A percentile compares a stretch with the other conserved stretches of the same genome.
phyloP scores from a whole-genome alignment of 2,797 vertebrate genomes.

The Coilia nasus region DNA sequence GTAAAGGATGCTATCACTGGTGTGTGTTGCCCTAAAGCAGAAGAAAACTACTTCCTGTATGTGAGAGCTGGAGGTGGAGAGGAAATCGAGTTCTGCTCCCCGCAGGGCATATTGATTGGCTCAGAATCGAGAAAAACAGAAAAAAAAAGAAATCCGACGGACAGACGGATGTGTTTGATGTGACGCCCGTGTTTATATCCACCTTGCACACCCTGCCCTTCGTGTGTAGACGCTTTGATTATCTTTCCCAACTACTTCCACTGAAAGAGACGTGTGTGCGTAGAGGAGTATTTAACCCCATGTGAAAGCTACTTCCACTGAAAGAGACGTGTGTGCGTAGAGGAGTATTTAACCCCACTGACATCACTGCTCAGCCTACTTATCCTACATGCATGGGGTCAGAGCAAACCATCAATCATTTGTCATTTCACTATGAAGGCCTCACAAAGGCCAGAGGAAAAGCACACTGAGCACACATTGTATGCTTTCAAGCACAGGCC shows the following conservation, averaged over 20 bases:
- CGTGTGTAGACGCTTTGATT: neutral
- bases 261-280: neutral
- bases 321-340: neutral
- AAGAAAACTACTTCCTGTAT: neutral
- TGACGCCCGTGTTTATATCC: neutral
- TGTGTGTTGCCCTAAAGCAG: constrained; percentile 10
- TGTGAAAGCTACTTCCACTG: neutral
- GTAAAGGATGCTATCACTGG: constrained; percentile 40
- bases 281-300: neutral
- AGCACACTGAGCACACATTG: no score
- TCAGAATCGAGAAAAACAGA: constrained; percentile 6
- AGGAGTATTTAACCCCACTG: neutral
- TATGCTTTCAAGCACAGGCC: no score
- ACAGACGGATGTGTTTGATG: neutral
- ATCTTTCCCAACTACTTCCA: neutral
- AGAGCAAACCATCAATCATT: no score
- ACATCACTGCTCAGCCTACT: no score
- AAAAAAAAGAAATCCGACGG: neutral
- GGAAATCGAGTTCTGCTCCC: constrained; percentile 29
- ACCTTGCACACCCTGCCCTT: neutral
- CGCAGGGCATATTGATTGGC: constrained; percentile 38
- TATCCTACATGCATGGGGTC: no score
- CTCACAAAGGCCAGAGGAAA: no score
- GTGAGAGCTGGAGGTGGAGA: constrained; percentile 28
- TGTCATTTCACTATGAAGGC: no score